These are phyloP conservation scores for Drosophila funebris DNA, from an alignment of 1,140 invertebrate species.

Conservation along the genomic window DNA sequence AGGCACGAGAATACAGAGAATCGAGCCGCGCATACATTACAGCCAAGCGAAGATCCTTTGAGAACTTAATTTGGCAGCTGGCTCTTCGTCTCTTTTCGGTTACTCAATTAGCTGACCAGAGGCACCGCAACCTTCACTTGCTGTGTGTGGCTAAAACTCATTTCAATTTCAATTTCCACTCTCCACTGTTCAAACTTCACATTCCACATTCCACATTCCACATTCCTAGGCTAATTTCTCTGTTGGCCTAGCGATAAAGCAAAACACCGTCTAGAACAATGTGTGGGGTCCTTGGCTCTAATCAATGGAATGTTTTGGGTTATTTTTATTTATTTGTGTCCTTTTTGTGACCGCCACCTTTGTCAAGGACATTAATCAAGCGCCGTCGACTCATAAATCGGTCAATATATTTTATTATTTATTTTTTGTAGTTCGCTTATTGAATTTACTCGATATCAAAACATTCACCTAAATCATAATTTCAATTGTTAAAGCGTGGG, in stretches of 20 bases:
- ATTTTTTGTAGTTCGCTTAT: slow-evolving; percentile 50
- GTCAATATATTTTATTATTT: slow-evolving; percentile 52
- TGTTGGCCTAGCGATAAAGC: slow-evolving; percentile 61
- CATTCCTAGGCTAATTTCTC: slow-evolving; percentile 66
- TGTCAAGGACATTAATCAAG: slow-evolving; percentile 62
- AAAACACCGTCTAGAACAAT: slow-evolving; percentile 49
- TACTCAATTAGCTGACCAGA: slow-evolving; percentile 60
- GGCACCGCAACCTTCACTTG: slow-evolving; percentile 50
- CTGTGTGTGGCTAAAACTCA: slow-evolving; percentile 41
- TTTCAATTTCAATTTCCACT: slow-evolving; percentile 11
- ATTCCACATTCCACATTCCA: slow-evolving; percentile 50
- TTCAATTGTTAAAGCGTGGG: slow-evolving; percentile 56
- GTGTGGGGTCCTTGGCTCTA: slow-evolving; percentile 64
- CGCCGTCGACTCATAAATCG: slow-evolving; percentile 40
- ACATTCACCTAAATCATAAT: slow-evolving; percentile 71
- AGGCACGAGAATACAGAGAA: slow-evolving; percentile 27
- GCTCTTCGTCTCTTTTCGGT: slow-evolving; percentile 2
- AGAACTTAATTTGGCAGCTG: slow-evolving; percentile 76
- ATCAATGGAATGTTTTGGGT: slow-evolving; percentile 61
- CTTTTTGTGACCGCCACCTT: slow-evolving; percentile 21
- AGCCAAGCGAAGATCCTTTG: slow-evolving; percentile 47
- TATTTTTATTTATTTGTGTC: slow-evolving; percentile 34
- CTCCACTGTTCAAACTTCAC: slow-evolving; percentile 10
- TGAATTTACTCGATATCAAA: slow-evolving; percentile 58
- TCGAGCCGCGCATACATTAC: slow-evolving; percentile 57